These are phyloP conservation scores for Heliconius himera DNA, from an alignment of 1,140 invertebrate genomes.

Conservation along the genomic window DNA sequence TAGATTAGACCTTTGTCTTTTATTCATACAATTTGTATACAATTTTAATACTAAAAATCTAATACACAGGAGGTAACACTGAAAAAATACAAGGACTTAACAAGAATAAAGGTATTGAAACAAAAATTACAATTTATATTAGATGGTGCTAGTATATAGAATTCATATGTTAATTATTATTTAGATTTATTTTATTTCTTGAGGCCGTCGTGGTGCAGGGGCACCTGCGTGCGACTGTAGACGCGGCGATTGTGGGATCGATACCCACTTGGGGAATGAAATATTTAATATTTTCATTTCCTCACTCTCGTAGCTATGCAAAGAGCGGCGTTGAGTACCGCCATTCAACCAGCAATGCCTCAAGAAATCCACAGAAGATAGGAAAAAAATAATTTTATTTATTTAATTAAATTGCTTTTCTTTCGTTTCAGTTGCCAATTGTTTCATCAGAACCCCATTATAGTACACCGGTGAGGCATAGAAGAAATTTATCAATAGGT, in stretches of 20 bases:
- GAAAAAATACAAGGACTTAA: slow-evolving; percentile 33
- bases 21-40: neutral
- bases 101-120: slow-evolving; percentile 29
- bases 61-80: slow-evolving; percentile 33
- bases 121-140: slow-evolving; percentile 13
- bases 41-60: slow-evolving; percentile 28
- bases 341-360: no score
- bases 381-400: no score
- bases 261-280: no score
- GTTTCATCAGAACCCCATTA: slow-evolving; percentile 77
- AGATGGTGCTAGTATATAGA: slow-evolving; percentile 17
- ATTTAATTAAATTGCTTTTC: neutral
- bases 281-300: no score
- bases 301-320: no score
- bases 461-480: slow-evolving; percentile 80
- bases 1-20: neutral
- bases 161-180: neutral
- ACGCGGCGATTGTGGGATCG: no score
- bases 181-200: neutral
- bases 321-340: no score
- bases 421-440: slow-evolving; percentile 68
- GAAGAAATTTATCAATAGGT: slow-evolving; percentile 83
- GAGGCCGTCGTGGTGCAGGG: no score
- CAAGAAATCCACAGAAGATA: no score
- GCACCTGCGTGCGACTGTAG: no score